phyloP scores from a whole-genome alignment of 2,797 vertebrate species.

The Siniperca scherzeri region DNA sequence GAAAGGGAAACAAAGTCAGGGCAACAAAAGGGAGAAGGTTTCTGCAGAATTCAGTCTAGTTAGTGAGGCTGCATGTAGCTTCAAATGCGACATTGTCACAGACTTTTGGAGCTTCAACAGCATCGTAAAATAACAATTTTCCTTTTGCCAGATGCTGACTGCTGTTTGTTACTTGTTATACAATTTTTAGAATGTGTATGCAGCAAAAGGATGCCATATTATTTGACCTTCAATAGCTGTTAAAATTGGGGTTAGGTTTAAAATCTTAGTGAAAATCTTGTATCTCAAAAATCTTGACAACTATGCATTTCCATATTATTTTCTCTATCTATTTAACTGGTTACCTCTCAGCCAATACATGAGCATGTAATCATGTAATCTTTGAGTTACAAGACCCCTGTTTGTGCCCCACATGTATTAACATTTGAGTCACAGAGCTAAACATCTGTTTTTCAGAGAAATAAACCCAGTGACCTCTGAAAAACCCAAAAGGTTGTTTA shows the following conservation, averaged over 20 bases:
- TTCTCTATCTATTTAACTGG: neutral
- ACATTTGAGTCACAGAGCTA: neutral
- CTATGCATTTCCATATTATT: neutral
- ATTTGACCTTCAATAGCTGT: neutral
- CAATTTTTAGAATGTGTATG: neutral
- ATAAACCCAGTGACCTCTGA: neutral
- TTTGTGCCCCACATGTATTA: neutral
- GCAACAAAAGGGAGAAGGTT: slow-evolving; percentile 39
- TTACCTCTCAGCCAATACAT: neutral
- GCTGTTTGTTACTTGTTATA: neutral
- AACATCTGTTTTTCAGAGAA: neutral
- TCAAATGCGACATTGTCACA: slow-evolving; percentile 10
- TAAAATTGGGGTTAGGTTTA: neutral
- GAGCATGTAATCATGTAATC: neutral
- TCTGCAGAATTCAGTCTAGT: slow-evolving; percentile 28
- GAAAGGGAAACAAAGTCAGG: slow-evolving; percentile 45
- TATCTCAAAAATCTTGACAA: neutral
- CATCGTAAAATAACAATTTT: slow-evolving; percentile 1
- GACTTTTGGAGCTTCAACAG: neutral
- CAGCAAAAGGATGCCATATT: neutral
- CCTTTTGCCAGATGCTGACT: neutral
- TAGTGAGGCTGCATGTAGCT: slow-evolving; percentile 18
- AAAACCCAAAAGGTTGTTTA: neutral
- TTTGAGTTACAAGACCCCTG: neutral
- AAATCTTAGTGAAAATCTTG: neutral